phyloP scores from a whole-genome alignment of 2,113 vertebrate genomes.

The Phocoena sinus region DNA sequence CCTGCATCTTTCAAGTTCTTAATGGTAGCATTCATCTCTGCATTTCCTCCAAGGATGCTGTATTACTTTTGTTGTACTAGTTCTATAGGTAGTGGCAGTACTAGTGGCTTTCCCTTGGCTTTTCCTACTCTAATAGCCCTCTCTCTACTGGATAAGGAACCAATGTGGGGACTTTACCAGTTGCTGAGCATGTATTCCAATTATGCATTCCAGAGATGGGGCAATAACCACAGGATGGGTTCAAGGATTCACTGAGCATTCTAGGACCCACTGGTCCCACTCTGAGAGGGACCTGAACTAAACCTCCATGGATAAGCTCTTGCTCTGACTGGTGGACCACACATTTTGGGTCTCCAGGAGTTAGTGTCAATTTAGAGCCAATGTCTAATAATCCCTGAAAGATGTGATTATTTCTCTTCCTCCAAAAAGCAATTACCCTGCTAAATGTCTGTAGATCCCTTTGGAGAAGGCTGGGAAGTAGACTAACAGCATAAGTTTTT shows the following conservation, averaged over 20 bases:
- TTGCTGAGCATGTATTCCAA: neutral
- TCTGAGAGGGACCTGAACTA: neutral
- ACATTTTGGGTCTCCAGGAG: neutral
- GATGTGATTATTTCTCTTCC: neutral
- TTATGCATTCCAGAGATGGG: neutral
- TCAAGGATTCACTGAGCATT: neutral
- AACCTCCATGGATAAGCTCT: neutral
- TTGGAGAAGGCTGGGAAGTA: neutral
- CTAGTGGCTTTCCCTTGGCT: neutral
- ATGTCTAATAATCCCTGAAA: neutral
- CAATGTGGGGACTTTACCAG: neutral
- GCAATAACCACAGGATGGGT: neutral
- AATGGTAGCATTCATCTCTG: neutral
- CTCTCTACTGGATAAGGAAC: neutral
- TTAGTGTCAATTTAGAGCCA: neutral
- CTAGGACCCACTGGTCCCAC: neutral
- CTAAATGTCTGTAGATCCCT: neutral
- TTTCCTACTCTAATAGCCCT: neutral
- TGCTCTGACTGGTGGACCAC: neutral
- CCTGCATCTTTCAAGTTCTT: neutral
- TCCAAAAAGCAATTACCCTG: neutral
- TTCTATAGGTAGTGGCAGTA: neutral
- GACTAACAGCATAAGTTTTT: neutral
- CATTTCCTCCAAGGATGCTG: neutral
- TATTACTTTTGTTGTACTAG: neutral